Evolutionary conservation across 2,797 vertebrate species (phyloP), one percentile per base, ranked within the genome.

Genomic region (Sibirionetta formosa): DNA sequence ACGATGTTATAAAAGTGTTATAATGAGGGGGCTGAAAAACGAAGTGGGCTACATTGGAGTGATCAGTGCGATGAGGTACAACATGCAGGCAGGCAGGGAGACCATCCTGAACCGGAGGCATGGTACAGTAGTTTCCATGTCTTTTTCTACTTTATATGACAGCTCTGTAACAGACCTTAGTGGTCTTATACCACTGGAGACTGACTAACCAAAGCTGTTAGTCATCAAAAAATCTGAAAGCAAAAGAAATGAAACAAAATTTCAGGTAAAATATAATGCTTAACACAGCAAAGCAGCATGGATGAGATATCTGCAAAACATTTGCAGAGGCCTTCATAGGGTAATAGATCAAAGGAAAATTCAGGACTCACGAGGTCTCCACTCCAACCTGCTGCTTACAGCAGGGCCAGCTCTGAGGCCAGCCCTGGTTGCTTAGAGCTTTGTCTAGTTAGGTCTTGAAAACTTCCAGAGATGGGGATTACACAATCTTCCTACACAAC

Each of bases 1-100:
- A 33, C 38, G 40, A 44, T 23, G 14, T 51, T 26, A 6, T 51
- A 14, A 3, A 8, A 0, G 0, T 11, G 11, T 50, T 83, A 64
- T 54, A 63, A 81, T 35, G 11, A 48, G 2, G 31, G 3, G 5
- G 9, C 8, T 86, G 63, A 70, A 76, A 14, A 51, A 80, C 9
- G 23, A 70, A 40, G 7, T 27, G 23, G 23, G 13, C 6, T 23
- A 20, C n/a, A 56, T 23, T 63, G 50, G 35, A 65, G 11, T 29
- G 57, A 33, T 71, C 31, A 20, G 7, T 86, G 26, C 1, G 2
- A 11, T 46, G 46, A 51, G 7, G 17, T 46, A 50, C 14, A 76
- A 22, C 9, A 42, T 2, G 14, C 14, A 53, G 66, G 23, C 7
- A 75, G 31, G 11, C 33, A 44, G 72, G 29, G 64, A 65, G 23